Evolutionary conservation across 23 tunicate genomes (phyloP).

Genomic region (Ciona savignyi): DNA sequence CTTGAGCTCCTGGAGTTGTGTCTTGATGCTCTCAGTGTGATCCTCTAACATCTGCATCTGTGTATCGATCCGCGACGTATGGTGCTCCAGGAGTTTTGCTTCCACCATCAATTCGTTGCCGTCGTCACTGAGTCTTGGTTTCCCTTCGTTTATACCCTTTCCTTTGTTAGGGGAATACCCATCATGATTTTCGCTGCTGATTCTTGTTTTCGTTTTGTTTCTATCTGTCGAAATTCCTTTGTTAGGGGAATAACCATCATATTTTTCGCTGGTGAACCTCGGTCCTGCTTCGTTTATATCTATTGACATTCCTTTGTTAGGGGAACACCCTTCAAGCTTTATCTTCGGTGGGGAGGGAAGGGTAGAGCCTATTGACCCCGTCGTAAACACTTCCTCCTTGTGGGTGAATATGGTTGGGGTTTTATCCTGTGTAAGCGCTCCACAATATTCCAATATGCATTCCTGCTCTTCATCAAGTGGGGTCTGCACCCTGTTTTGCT

Average conservation of each 20-base stretch:
- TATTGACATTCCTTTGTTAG: neutral
- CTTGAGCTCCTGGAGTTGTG: constrained; percentile 22
- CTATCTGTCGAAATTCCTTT: too few relatives aligned
- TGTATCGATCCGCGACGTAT: constrained; percentile 3
- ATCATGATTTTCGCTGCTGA: neutral
- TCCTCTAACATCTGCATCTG: constrained; percentile 32
- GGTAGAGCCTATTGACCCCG: neutral
- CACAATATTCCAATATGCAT: neutral
- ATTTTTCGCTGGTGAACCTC: neutral
- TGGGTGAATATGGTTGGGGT: neutral
- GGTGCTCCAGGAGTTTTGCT: neutral
- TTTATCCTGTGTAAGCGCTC: neutral
- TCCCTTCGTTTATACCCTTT: neutral
- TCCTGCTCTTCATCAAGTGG: neutral
- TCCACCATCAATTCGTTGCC: neutral
- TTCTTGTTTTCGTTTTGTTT: neutral
- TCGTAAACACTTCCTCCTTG: neutral
- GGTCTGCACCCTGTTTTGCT: neutral
- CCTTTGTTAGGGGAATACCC: too few relatives aligned
- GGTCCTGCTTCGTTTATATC: neutral
- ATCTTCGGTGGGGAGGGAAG: neutral
- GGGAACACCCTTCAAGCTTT: too few relatives aligned
- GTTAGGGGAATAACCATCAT: too few relatives aligned
- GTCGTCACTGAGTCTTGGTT: neutral
- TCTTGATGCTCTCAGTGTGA: constrained; percentile 13